Evolutionary conservation across 2,888 invertebrate genomes (phyloP).

Genomic region (Zootermopsis nevadensis): DNA sequence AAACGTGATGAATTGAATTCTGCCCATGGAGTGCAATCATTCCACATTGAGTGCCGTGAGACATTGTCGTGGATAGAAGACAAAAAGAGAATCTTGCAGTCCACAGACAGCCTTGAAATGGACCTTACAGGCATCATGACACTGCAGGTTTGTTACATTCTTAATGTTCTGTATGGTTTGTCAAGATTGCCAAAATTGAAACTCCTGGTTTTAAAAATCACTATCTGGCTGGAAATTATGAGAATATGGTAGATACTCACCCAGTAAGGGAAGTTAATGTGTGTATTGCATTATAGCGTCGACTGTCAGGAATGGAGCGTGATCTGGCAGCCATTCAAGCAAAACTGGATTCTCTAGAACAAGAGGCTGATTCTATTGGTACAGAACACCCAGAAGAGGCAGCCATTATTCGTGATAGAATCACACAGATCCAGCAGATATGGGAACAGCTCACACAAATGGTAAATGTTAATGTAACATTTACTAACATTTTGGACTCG

Average conservation of each 20-base stretch:
- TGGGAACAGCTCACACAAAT: conserved; percentile 98
- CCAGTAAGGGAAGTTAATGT: no score
- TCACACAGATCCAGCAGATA: conserved; percentile 89
- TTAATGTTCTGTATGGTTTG: background rate
- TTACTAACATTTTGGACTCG: background rate
- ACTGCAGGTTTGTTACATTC: conserved; percentile 64
- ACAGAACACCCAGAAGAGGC: conserved; percentile 96
- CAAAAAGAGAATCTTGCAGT: conserved; percentile 97
- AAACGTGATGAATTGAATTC: conserved; percentile 96
- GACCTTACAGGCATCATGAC: conserved; percentile 99
- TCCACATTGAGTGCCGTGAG: conserved; percentile 99
- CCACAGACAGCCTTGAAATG: conserved; percentile 98
- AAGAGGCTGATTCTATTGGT: conserved; percentile 92
- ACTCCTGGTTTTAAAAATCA: no score
- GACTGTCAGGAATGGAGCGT: conserved; percentile 98
- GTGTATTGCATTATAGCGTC: conserved; percentile 72
- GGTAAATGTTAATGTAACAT: no score
- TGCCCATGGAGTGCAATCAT: conserved; percentile 97
- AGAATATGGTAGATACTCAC: no score
- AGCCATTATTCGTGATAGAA: conserved; percentile 87
- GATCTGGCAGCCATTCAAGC: conserved; percentile 99
- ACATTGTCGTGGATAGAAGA: conserved; percentile 99
- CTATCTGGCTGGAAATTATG: no score
- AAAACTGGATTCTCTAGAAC: conserved; percentile 92
- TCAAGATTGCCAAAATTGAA: no score